phyloP scores from a whole-genome alignment of 2,113 vertebrate species.

The Nanorana parkeri region DNA sequence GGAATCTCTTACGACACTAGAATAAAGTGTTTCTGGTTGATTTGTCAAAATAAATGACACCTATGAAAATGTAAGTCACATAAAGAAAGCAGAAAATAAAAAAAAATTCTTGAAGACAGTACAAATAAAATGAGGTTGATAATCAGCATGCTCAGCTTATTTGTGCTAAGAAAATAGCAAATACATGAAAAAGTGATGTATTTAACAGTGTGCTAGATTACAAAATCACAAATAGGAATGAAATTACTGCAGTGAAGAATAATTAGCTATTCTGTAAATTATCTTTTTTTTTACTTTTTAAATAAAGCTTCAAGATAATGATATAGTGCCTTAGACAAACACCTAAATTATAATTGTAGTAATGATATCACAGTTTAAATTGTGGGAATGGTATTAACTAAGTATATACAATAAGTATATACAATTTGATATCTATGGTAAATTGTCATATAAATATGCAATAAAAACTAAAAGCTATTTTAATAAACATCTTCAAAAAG shows the following conservation, averaged over 20 bases:
- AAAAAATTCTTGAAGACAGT: background rate
- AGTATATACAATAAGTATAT: too few species aligned
- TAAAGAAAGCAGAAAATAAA: background rate
- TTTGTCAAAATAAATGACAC: slow-evolving; percentile 12
- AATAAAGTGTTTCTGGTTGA: background rate
- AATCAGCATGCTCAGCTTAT: background rate
- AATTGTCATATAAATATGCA: too few species aligned
- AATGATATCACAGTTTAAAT: background rate
- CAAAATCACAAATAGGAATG: background rate
- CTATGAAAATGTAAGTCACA: background rate
- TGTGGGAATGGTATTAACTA: too few species aligned
- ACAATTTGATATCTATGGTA: too few species aligned
- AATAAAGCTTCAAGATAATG: slow-evolving; percentile 16
- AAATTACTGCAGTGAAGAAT: background rate
- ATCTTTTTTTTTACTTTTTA: background rate
- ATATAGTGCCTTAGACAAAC: background rate
- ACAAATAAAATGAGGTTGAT: background rate
- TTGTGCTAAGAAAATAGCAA: background rate
- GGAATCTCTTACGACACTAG: background rate
- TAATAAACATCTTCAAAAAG: too few species aligned
- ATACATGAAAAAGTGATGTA: background rate
- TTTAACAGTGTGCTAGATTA: slow-evolving; percentile 18
- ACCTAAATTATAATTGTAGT: background rate
- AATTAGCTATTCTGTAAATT: slow-evolving; percentile 11
- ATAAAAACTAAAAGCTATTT: too few species aligned